These are phyloP conservation scores for Zygogramma bicolorata DNA, from an alignment of 2,888 invertebrate genomes.

Conservation along the genomic window DNA sequence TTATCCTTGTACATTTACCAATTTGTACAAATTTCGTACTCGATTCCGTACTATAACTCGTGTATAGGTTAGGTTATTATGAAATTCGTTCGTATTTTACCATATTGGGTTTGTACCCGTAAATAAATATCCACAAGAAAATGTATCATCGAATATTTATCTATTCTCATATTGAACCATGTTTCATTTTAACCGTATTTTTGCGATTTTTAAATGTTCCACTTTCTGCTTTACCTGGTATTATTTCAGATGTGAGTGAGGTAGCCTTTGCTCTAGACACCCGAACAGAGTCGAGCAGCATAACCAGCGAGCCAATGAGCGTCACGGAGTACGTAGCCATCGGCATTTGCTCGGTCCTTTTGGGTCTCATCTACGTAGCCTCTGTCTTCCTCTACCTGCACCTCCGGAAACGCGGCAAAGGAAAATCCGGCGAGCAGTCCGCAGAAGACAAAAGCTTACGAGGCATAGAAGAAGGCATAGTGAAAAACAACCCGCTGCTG, in stretches of 20 bases:
- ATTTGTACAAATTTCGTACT: too few relatives aligned
- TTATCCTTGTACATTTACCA: too few relatives aligned
- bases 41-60: too few relatives aligned
- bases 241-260: conserved; percentile 83
- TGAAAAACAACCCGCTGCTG: conserved; percentile 84
- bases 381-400: conserved; percentile 87
- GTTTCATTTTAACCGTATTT: too few relatives aligned
- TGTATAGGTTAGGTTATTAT: too few relatives aligned
- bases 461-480: conserved; percentile 72
- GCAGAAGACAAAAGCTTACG: conserved; percentile 43
- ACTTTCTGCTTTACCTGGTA: too few relatives aligned
- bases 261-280: conserved; percentile 80
- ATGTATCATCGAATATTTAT: too few relatives aligned
- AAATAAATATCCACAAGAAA: too few relatives aligned
- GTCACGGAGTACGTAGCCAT: conserved; percentile 86
- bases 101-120: too few relatives aligned
- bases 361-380: conserved; percentile 89
- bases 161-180: too few relatives aligned
- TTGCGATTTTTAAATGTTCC: too few relatives aligned
- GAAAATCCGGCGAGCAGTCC: conserved; percentile 54
- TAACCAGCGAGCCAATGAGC: conserved; percentile 72
- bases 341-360: conserved; percentile 83
- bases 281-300: conserved; percentile 70
- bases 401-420: conserved; percentile 74
- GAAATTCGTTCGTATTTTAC: too few relatives aligned